Evolutionary conservation across 2,113 vertebrate genomes (phyloP).

Genomic region (Pampusana beccarii): DNA sequence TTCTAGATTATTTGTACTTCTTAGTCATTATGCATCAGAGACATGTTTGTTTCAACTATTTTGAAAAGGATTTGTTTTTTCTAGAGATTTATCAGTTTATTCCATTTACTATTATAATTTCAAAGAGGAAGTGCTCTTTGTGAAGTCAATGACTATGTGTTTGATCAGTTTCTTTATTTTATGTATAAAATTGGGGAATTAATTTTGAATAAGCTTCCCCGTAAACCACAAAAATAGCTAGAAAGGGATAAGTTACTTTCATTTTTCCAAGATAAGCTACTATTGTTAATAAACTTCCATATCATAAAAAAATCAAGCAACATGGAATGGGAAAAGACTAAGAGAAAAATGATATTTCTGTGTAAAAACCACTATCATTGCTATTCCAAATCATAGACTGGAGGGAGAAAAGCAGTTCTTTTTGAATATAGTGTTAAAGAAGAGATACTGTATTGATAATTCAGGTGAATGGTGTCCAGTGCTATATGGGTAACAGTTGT

Average conservation of each 20-base stretch:
- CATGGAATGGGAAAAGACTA: background rate
- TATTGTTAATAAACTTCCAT: background rate
- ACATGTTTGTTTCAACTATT: background rate
- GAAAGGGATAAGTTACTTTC: background rate
- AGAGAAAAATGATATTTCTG: background rate
- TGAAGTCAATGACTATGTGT: background rate
- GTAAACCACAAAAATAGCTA: background rate
- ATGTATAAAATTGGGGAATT: background rate
- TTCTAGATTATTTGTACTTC: background rate
- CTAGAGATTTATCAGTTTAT: background rate
- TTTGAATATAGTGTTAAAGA: background rate
- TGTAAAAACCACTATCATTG: background rate
- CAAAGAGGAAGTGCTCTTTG: background rate
- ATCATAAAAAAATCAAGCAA: background rate
- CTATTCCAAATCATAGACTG: background rate
- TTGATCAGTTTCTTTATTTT: background rate
- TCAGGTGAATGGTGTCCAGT: background rate
- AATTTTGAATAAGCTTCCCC: background rate
- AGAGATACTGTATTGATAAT: background rate
- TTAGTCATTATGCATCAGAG: background rate
- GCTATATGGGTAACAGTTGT: background rate
- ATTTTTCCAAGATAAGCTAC: background rate
- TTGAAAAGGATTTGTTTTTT: background rate
- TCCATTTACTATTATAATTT: background rate
- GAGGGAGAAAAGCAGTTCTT: background rate